Evolutionary conservation across 2,113 vertebrate genomes (phyloP), one percentile per base, ranked within the genome.

Genomic region (Martes martes): DNA sequence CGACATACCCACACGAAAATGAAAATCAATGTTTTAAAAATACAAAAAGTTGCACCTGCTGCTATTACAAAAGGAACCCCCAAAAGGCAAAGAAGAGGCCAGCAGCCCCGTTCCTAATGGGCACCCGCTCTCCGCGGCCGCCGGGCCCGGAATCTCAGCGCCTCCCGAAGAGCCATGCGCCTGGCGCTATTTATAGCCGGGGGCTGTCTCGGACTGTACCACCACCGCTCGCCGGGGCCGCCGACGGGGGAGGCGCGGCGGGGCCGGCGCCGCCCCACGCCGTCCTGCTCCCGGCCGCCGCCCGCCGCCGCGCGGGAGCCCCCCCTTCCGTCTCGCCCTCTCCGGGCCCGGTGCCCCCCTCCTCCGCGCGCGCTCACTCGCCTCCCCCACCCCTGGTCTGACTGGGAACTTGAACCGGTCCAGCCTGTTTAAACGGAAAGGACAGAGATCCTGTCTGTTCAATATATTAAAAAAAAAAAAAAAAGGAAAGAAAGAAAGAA

Each of bases 351-450:
- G 96, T 97, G n/a, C 61, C 80, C 88, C 82, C 89, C 94, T 78
- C 82, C 79, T 76, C 79, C 39, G 19, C 96, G 94, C 97, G 95
- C 97, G 94, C 97, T 93, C 97, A 94, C 98, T 97, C 98, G 97
- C 96, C 97, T 97, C 97, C 97, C 98, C 98, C 97, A 98, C 98
- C 99, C 99, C 98, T 98, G 98, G 98, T 98, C 99, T 99, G 98
- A 98, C 98, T 98, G 98, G 97, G 98, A 98, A 98, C 97, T 99
- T 99, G 99, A 99, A 98, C 99, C 98, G 97, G 97, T 98, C 99
- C 99, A 99, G 99, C 99, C 99, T 99, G 99, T 99, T 99, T 99
- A 99, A 99, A 99, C 99, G 99, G 99, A 99, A 99, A 99, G 99
- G 99, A 99, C 99, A 99, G 99, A 99, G 99, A 99, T 99, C 99